Evolutionary conservation across 1,140 invertebrate genomes (phyloP).

Genomic region (Notospermus geniculatus): DNA sequence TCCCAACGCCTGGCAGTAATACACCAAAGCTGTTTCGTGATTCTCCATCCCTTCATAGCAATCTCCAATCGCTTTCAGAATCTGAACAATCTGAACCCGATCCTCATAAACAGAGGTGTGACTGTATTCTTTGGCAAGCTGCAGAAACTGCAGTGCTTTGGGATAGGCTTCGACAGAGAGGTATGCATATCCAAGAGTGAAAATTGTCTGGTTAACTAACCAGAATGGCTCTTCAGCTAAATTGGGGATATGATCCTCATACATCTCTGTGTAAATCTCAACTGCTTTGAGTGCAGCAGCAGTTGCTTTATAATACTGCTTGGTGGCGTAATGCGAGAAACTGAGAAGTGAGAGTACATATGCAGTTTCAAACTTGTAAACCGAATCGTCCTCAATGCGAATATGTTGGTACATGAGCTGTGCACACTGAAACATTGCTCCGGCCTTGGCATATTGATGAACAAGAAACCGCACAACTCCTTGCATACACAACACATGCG

Average conservation of each 20-base stretch:
- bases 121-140: too few species aligned
- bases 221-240: conserved; percentile 45
- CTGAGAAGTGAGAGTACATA: conserved; percentile 45
- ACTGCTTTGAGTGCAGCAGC: conserved; percentile 47
- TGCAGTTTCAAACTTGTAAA: conserved; percentile 17
- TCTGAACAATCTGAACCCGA: conserved; percentile 42
- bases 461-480: conserved; percentile 52
- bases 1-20: conserved; percentile 47
- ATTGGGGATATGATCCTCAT: conserved; percentile 37
- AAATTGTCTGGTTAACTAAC: conserved; percentile 49
- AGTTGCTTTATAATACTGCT: conserved; percentile 49
- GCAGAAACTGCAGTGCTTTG: conserved; percentile 46
- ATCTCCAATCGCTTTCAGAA: conserved; percentile 47
- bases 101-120: conserved; percentile 26
- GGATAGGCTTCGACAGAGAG: conserved; percentile 44
- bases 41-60: conserved; percentile 51
- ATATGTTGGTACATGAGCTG: conserved; percentile 39
- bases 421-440: conserved; percentile 43
- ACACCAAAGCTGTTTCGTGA: conserved; percentile 45
- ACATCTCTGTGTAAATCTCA: conserved; percentile 44
- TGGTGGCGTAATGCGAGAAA: conserved; percentile 48
- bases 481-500: conserved; percentile 49
- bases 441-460: conserved; percentile 46
- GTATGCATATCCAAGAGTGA: conserved; percentile 49
- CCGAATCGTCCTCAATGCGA: background rate